Evolutionary conservation across 2,797 vertebrate genomes (phyloP), one percentile per base, ranked within the genome.

Genomic region (Microctenopoma stevenorrisi): DNA sequence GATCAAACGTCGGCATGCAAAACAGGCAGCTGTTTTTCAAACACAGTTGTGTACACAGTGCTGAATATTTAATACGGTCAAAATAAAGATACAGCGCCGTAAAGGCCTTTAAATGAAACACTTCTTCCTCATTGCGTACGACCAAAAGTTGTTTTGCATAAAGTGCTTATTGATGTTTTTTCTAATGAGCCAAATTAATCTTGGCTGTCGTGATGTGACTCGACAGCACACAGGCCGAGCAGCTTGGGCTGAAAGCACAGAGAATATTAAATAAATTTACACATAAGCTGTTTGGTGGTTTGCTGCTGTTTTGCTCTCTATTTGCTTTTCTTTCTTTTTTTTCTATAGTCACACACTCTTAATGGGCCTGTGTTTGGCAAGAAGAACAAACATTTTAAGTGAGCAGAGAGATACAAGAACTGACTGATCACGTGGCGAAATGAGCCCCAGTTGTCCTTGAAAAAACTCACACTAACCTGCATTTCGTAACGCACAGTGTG

Each of bases 351-450:
- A 90, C 87, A 68, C 84, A 88, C 72, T 88, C 88, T 91, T 90
- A 87, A 90, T 86, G 79, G 79, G 68, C 40, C 64, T 55, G 78
- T 70, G 73, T 82, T 89, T 83, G 84, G 79, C 68, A 82, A 82
- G 56, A 64, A 87, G 83, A 92, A 84, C 87, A 93, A 90, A 91
- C 85, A 84, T 87, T 83, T 89, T 68, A 79, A 85, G 78, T 66
- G 75, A 83, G 81, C 75, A 64, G 61, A 71, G 47, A 83, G 68
- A 82, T 46, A 76, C 53, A 78, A 84, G 67, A 73, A 78, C 59
- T 61, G 79, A 86, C 79, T 84, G 86, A 89, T 88, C 68, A 72
- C 37, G 53, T 72, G 70, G 65, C 73, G 67, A 58, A 63, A 59
- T 63, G 50, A 79, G 46, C 58, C 69, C 42, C 50, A 18, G 58